Evolutionary conservation across 2,797 vertebrate species (phyloP).

Genomic region (Kryptopterus vitreolus): DNA sequence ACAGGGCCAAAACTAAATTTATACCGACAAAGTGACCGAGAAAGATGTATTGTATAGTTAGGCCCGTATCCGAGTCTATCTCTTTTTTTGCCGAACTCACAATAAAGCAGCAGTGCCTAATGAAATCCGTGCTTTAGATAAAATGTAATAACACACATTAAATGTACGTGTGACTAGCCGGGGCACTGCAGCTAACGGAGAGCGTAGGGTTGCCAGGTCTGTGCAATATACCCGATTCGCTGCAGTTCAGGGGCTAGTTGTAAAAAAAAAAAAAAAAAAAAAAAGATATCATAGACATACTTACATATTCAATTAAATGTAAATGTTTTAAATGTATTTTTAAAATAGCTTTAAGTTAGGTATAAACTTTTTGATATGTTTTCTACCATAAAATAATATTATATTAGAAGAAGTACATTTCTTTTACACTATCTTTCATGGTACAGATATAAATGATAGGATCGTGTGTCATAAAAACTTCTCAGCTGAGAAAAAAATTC

Average conservation of each 20-base stretch:
- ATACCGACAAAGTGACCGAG: neutral
- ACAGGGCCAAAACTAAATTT: neutral
- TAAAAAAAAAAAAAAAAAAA: too few relatives aligned
- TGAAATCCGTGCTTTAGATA: neutral
- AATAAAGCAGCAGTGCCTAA: neutral
- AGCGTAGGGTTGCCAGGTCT: neutral
- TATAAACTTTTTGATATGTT: too few relatives aligned
- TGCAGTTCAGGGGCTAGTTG: neutral
- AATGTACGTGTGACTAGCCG: neutral
- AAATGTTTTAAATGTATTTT: too few relatives aligned
- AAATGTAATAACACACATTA: slow-evolving; percentile 5
- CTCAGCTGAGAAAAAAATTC: too few relatives aligned
- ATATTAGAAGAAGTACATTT: too few relatives aligned
- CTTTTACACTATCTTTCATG: too few relatives aligned
- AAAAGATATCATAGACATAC: neutral
- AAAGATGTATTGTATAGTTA: neutral
- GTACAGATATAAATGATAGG: too few relatives aligned
- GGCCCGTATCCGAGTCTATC: neutral
- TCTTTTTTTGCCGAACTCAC: neutral
- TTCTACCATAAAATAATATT: too few relatives aligned
- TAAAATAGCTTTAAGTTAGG: too few relatives aligned
- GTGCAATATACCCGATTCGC: neutral
- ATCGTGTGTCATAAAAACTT: too few relatives aligned
- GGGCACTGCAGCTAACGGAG: neutral
- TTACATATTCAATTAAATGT: neutral